Evolutionary conservation across 2,888 invertebrate species (phyloP).

Genomic region (Meteorus colon): DNA sequence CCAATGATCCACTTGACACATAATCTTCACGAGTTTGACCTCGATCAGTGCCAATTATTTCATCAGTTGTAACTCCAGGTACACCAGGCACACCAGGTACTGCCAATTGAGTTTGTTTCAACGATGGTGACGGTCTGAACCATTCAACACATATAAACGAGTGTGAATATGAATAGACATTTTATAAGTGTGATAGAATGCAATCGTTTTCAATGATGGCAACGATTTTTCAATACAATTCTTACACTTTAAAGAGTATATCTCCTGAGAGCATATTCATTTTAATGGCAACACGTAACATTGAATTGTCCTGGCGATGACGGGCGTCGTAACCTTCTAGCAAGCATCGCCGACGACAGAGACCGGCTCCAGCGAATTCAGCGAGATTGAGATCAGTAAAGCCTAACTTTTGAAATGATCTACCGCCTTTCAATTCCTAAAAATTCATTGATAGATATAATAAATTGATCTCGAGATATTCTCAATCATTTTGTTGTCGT

Average conservation of each 20-base stretch:
- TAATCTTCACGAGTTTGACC: constrained; percentile 75
- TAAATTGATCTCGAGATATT: neutral
- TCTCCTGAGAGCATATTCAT: constrained; percentile 97
- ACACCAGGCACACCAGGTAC: constrained; percentile 68
- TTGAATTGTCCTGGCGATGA: constrained; percentile 96
- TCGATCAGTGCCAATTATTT: constrained; percentile 63
- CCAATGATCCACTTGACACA: constrained; percentile 77
- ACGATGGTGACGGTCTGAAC: constrained; percentile 79
- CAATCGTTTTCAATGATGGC: no score
- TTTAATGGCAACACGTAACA: constrained; percentile 90
- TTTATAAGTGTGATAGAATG: neutral
- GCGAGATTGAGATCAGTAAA: constrained; percentile 98
- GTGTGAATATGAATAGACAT: neutral
- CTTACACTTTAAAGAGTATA: constrained; percentile 98
- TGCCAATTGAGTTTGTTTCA: constrained; percentile 77
- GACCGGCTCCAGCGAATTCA: constrained; percentile 95
- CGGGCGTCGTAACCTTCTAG: constrained; percentile 96
- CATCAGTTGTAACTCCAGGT: constrained; percentile 65
- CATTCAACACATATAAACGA: constrained; percentile 38
- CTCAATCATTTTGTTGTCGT: no score
- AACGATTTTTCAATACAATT: constrained; percentile 54
- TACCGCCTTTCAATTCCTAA: constrained; percentile 84
- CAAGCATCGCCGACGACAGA: constrained; percentile 88
- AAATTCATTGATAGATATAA: constrained; percentile 26
- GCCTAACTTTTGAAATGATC: constrained; percentile 95